Conservation (phyloP, 2,888 invertebrate species). For the Ochropacha duplaris region DNA sequence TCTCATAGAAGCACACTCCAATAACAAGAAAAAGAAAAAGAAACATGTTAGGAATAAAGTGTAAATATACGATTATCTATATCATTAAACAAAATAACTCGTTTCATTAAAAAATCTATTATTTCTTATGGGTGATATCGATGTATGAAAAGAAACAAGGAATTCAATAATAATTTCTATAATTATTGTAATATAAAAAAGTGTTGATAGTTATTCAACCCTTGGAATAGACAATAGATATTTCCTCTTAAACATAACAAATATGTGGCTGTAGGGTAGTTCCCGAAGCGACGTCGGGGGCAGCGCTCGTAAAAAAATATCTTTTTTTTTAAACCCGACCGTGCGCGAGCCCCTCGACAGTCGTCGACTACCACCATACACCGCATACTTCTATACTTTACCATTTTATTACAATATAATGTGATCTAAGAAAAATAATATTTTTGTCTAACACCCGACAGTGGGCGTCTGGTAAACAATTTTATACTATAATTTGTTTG, state of each 20-base stretch:
- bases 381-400: constrained; percentile 68
- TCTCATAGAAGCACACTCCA: constrained; percentile 65
- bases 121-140: background rate
- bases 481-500: constrained; percentile 80
- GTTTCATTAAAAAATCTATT: background rate
- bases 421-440: constrained; percentile 83
- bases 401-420: constrained; percentile 80
- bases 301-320: constrained; percentile 77
- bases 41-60: constrained; percentile 64
- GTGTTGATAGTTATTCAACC: constrained; percentile 82
- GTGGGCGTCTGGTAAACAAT: constrained; percentile 76
- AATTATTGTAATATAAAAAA: constrained; percentile 84
- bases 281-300: constrained; percentile 23
- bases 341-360: constrained; percentile 34
- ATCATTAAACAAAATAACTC: background rate
- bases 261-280: constrained; percentile 52
- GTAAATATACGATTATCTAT: constrained; percentile 42
- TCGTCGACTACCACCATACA: constrained; percentile 27
- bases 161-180: constrained; percentile 83
- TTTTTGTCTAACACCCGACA: constrained; percentile 76
- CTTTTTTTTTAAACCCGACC: constrained; percentile 55
- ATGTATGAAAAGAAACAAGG: constrained; percentile 48
- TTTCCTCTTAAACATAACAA: constrained; percentile 83
- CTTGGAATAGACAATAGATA: constrained; percentile 83
- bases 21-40: constrained; percentile 75